These are phyloP conservation scores for Coelopa pilipes DNA, from an alignment of 2,888 invertebrate species.

Conservation along the genomic window DNA sequence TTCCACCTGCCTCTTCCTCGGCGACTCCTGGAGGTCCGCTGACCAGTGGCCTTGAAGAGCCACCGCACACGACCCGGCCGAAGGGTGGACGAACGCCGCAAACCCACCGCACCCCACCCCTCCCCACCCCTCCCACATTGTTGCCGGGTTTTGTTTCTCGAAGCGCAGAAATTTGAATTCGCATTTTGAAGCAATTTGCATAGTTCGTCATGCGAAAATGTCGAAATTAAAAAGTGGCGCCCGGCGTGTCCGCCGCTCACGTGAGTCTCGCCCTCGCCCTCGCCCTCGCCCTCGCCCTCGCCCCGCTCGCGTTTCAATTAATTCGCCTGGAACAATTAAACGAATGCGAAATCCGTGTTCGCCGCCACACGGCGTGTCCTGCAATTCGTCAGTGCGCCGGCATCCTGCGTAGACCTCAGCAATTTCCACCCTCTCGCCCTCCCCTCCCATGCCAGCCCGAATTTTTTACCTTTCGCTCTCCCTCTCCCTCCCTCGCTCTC, in stretches of 20 bases:
- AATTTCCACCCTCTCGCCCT: background rate
- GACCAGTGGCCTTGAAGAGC: constrained; percentile 4
- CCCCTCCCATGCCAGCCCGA: too few relatives aligned
- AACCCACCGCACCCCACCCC: background rate
- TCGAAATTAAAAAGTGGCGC: constrained; percentile 29
- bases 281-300: background rate
- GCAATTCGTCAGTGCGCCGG: constrained; percentile 47
- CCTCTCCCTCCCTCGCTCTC: too few relatives aligned
- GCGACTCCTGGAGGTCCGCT: background rate
- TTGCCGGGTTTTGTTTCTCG: background rate
- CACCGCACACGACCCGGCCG: background rate
- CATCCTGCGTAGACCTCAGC: constrained; percentile 42
- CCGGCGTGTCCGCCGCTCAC: constrained; percentile 11
- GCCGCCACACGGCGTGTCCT: constrained; percentile 46
- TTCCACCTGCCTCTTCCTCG: background rate
- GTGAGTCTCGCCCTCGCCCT: background rate
- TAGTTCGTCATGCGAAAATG: constrained; percentile 57
- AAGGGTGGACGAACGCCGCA: background rate
- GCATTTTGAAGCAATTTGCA: constrained; percentile 49
- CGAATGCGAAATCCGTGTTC: constrained; percentile 61
- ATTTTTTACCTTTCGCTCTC: too few relatives aligned
- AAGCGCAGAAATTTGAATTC: background rate
- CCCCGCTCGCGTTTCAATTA: constrained; percentile 21
- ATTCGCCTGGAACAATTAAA: constrained; percentile 52
- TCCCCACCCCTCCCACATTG: background rate